Conservation (phyloP, 2,888 invertebrate species). For the Spodoptera littoralis region DNA sequence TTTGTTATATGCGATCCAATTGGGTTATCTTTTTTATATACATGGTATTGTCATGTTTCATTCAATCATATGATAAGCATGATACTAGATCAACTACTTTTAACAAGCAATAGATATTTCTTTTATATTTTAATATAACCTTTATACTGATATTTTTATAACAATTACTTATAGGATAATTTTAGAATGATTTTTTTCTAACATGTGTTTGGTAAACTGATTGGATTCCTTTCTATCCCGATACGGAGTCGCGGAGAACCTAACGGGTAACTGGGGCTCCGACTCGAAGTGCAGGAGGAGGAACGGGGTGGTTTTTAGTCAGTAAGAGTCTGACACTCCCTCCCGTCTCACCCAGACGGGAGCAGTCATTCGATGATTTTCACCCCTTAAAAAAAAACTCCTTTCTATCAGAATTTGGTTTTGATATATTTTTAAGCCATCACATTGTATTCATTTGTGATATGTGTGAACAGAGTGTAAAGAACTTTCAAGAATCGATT, state of each 20-base stretch:
- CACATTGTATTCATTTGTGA: conserved; percentile 19
- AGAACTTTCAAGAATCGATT: no score
- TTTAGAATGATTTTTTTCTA: conserved; percentile 1
- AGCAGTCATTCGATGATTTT: no score
- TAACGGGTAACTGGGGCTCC: no score
- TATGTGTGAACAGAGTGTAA: conserved; percentile 12
- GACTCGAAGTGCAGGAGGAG: no score
- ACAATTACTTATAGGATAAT: neutral
- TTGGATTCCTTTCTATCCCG: no score
- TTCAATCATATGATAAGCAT: conserved; percentile 17
- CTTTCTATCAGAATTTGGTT: no score
- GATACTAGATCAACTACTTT: conserved; percentile 18
- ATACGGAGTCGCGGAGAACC: no score
- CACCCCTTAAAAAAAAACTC: no score
- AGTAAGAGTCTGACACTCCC: no score
- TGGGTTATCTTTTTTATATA: conserved; percentile 19
- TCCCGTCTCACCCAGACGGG: no score
- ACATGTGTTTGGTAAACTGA: no score
- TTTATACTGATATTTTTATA: conserved; percentile 12
- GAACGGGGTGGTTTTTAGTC: no score
- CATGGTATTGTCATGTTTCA: conserved; percentile 42
- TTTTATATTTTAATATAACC: neutral
- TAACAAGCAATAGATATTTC: conserved; percentile 9
- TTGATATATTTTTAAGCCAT: conserved; percentile 2
- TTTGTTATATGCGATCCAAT: conserved; percentile 5